Base-by-base conservation (phyloP, 2,888 invertebrate species). In the Bhutanitis thaidina region DNA sequence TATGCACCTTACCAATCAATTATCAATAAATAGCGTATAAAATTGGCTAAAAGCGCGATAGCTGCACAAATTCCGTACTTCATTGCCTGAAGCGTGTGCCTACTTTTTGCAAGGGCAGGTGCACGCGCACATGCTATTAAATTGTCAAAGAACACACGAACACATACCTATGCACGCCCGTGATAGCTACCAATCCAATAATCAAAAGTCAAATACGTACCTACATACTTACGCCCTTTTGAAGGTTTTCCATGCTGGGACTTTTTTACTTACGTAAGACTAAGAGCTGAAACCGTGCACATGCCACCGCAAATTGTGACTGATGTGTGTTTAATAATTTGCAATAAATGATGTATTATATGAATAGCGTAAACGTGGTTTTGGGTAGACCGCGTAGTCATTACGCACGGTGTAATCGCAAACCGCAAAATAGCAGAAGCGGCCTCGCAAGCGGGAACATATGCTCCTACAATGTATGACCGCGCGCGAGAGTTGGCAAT, bases 61-160 rank as follows among this genome's bases (percentile, higher is more conserved):
- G 75, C 74, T 76, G 80, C 83, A 84, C 84, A 85, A 86, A 87
- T 87, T 84, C 87, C 82, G 73, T 81, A 79, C 86, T 79, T 75
- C 81, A 65, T 71, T 73, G 85, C 82, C 82, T 77, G 81, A 81
- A 86, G 87, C 88, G 81, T 84, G 86, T 74, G 76, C 77, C 77
- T 80, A 80, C 80, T 89, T 89, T 89, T 89, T 89, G 87, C 85
- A 83, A 60, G 55, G 78, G 85, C 88, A 89, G 88, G 88, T 89
- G 88, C 77, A 68, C 61, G 71, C 70, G 75, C 86, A 87, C 87
- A 85, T 87, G 89, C 86, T 86, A 86, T 89, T 88, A 88, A 87
- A 88, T 87, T 89, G 86, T 88, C 89, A 88, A 88, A 87, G 85
- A 77, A 71, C 72, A 77, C 77, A 78, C 71, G 71, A 78, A 78